Evolutionary conservation across 1,140 invertebrate species (phyloP), one percentile per base, ranked within the genome.

Genomic region (Drosophila pruinosa): DNA sequence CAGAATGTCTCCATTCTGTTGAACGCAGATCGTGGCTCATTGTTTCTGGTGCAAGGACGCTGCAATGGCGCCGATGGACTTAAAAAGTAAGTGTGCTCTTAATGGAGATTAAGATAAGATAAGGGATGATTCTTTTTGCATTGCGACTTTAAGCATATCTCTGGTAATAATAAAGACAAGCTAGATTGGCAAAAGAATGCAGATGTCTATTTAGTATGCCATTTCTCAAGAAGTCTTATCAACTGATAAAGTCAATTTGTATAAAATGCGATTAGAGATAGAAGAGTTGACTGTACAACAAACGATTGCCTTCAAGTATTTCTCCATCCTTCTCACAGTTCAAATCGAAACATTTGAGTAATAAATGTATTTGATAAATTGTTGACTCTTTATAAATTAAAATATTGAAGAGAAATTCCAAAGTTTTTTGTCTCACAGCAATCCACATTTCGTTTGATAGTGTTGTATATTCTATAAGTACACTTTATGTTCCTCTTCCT

Each of bases 1-100:
- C 97, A 98, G 92, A 99, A 99, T 89, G 97, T 99, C 14, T 97
- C 96, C 75, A 97, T 98, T 52, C 92, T 99, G 4, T 92, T 98
- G 50, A 96, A 97, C 85, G 97, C 98, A 0, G 98, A 99, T 92
- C 93, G 97, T 17, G 97, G 97, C 36, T 99, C 97, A 0, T 91
- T 99, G 77, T 99, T 99, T 92, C 93, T 99, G 38, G 97, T 99
- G 1, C 96, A 98, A 86, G 97, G 95, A 24, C 95, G 95, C 69
- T 93, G 92, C 71, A 90, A 89, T 59, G 70, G 91, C 39, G 73
- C 72, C 26, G 89, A 91, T 64, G 90, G 89, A 61, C 75, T 91
- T 7, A 91, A 91, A 47, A 91, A 91, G 91, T 91, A 47, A 90
- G 90, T 89, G 26, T 2, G 2, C 48, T 4, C 14, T 58, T 8